phyloP scores from a whole-genome alignment of 2,888 invertebrate species.

The Pseudococcus longispinus region DNA sequence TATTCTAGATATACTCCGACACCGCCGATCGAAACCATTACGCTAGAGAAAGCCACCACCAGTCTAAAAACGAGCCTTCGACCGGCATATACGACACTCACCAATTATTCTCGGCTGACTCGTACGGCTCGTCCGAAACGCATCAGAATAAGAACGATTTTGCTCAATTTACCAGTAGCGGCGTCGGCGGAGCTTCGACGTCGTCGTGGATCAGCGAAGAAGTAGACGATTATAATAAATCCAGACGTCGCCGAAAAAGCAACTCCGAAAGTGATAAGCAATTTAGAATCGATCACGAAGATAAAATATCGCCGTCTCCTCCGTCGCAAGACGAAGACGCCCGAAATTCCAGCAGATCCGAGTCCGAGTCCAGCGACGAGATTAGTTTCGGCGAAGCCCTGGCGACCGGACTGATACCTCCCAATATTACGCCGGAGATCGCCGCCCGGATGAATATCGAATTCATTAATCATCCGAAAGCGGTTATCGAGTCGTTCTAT shows the following conservation, averaged over 20 bases:
- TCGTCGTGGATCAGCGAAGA: slow-evolving; percentile 33
- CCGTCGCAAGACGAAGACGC: slow-evolving; percentile 49
- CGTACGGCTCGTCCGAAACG: slow-evolving; percentile 2
- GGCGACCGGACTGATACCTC: slow-evolving; percentile 56
- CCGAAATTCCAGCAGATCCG: slow-evolving; percentile 54
- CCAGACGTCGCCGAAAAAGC: slow-evolving; percentile 4
- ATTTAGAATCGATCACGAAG: slow-evolving; percentile 23
- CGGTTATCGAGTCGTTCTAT: slow-evolving; percentile 60
- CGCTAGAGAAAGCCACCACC: slow-evolving; percentile 16
- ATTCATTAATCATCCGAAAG: slow-evolving; percentile 56
- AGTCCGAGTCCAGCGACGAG: slow-evolving; percentile 59
- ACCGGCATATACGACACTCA: slow-evolving; percentile 6
- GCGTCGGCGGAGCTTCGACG: background rate
- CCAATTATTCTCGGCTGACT: slow-evolving; percentile 3
- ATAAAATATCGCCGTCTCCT: slow-evolving; percentile 45
- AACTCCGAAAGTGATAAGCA: background rate
- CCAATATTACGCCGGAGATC: slow-evolving; percentile 57
- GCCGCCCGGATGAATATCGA: slow-evolving; percentile 57
- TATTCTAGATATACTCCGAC: slow-evolving; percentile 38
- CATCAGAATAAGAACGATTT: background rate
- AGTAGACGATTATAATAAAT: background rate
- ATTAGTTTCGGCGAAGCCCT: slow-evolving; percentile 58
- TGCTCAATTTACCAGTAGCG: slow-evolving; percentile 33
- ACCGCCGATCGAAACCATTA: slow-evolving; percentile 14
- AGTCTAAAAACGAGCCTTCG: background rate